Evolutionary conservation across 2,113 vertebrate species (phyloP), one percentile per base, ranked within the genome.

Genomic region (Seriola aureovittata): DNA sequence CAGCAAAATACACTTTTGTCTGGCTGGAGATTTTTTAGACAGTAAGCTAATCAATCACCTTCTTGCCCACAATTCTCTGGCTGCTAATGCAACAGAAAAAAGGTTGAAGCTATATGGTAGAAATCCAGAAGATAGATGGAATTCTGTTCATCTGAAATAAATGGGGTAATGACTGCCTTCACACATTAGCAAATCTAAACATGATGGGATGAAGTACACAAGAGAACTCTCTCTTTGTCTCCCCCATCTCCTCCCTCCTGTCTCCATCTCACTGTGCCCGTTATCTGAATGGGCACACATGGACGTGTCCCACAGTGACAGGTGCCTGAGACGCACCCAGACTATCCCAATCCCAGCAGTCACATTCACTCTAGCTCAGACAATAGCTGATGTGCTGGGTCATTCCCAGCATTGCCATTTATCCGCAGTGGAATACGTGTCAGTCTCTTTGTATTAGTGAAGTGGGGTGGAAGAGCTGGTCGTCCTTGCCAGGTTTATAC

Each of bases 341-440:
- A 83, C 81, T 80, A 42, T 80, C 87, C 87, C 88, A 71, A 85
- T 88, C 88, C 81, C 82, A 82, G 77, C 93, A 90, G 91, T 93
- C 92, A 90, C 87, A 91, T 90, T 57, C 86, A 87, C 88, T 94
- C 76, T 80, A 5, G 36, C 79, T 79, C 89, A 85, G 68, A 93
- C 92, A 93, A 94, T 90, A 57, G 90, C 81, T 91, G 92, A 93
- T 60, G 90, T 17, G 73, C 75, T 58, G 83, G 87, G 78, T 58
- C 63, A 62, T 89, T 81, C 83, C 62, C 88, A 70, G 85, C 89
- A 62, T 75, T 62, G 65, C 59, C 71, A 81, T 93, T 83, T 85
- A 82, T 86, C 84, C 44, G 55, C 77, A 59, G 75, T 11, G 59
- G 73, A 88, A 87, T 89, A 90, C 17, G 66, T 78, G 87, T 75